Conservation (phyloP, 1,140 invertebrate genomes). For the Trypoxylus dichotomus region DNA sequence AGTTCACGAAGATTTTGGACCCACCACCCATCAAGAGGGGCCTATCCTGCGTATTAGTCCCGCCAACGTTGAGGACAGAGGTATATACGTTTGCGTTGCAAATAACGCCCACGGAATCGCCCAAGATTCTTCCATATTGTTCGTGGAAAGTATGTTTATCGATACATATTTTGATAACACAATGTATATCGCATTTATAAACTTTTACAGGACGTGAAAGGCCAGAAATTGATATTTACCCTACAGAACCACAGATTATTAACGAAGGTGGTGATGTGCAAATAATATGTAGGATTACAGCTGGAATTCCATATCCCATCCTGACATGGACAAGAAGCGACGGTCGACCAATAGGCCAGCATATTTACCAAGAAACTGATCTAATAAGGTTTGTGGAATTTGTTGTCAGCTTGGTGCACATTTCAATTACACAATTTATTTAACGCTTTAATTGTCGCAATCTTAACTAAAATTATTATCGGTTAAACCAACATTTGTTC, state of each 20-base stretch:
- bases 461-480: too few species aligned
- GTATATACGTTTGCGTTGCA: slow-evolving; percentile 77
- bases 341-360: slow-evolving; percentile 64
- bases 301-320: slow-evolving; percentile 75
- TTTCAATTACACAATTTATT: too few species aligned
- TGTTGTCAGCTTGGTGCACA: background rate
- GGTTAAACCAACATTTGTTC: too few species aligned
- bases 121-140: slow-evolving; percentile 73
- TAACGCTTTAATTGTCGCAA: too few species aligned
- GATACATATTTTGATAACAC: too few species aligned
- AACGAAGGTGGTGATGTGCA: slow-evolving; percentile 67
- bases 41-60: slow-evolving; percentile 71
- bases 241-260: slow-evolving; percentile 64
- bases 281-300: slow-evolving; percentile 75
- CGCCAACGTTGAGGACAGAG: slow-evolving; percentile 73
- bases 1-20: slow-evolving; percentile 64
- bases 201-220: slow-evolving; percentile 71
- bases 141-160: slow-evolving; percentile 79
- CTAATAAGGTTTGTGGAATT: slow-evolving; percentile 60
- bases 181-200: slow-evolving; percentile 32
- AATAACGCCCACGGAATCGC: slow-evolving; percentile 59
- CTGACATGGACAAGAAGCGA: slow-evolving; percentile 77
- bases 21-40: slow-evolving; percentile 66
- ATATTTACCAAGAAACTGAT: slow-evolving; percentile 68
- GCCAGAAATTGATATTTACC: slow-evolving; percentile 78